Conservation (phyloP, 1,140 invertebrate genomes). For the Schmidtea mediterranea region DNA sequence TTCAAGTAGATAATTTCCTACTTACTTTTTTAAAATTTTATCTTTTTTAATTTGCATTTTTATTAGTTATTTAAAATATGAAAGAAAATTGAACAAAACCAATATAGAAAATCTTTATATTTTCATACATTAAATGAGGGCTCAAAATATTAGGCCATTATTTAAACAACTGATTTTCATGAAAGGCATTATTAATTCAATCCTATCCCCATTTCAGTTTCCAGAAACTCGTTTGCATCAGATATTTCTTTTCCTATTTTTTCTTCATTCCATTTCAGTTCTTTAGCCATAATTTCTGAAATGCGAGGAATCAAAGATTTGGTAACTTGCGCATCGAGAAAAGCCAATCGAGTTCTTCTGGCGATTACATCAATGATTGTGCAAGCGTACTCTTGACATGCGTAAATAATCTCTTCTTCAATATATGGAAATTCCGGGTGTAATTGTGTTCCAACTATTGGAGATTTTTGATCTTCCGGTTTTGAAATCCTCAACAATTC, state of each 20-base stretch:
- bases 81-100: too few species aligned
- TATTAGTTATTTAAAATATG: too few species aligned
- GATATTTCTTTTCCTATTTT: conserved; percentile 30
- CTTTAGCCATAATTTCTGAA: conserved; percentile 79
- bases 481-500: conserved; percentile 40
- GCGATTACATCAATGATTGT: conserved; percentile 87
- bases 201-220: too few species aligned
- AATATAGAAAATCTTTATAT: too few species aligned
- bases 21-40: too few species aligned
- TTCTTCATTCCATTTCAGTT: conserved; percentile 62
- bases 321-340: conserved; percentile 72
- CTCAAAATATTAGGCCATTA: too few species aligned
- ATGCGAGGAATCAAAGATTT: conserved; percentile 71
- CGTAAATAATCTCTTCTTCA: conserved; percentile 45
- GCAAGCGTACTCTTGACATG: conserved; percentile 37
- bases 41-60: too few species aligned
- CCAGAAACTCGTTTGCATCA: not conserved
- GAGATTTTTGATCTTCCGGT: conserved; percentile 76
- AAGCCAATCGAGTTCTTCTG: conserved; percentile 60
- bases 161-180: too few species aligned
- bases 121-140: too few species aligned
- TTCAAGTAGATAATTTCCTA: too few species aligned
- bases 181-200: too few species aligned
- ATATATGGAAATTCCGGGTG: conserved; percentile 96
- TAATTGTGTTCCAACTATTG: conserved; percentile 61